Evolutionary conservation across 2,113 vertebrate genomes (phyloP), one percentile per base, ranked within the genome.

Genomic region (Stercorarius parasiticus): DNA sequence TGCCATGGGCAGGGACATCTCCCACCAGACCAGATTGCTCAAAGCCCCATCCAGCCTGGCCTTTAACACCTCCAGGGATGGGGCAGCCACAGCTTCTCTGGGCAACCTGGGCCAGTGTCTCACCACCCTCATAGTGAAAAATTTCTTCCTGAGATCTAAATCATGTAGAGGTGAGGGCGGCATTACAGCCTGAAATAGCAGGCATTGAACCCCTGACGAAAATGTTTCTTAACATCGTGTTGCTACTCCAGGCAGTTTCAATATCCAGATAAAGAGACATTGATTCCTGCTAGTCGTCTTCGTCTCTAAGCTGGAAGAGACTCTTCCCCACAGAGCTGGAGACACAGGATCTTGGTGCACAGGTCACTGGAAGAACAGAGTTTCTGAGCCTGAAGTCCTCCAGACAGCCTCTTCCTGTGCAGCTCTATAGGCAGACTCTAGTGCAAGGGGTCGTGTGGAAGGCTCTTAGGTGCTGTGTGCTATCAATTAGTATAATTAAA

Each of bases 171-270:
- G 22, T 40, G 15, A 65, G 40, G n/a, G 50, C 70, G 42, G 29
- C 34, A 20, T 45, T 38, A 32, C 3, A 55, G 67, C 29, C 23
- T 61, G 49, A 83, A 83, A 52, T 5, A 30, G 22, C 50, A 64
- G 50, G 13, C 2, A 0, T 47, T 61, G 14, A 5, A 13, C 5
- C 3, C 4, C n/a, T 12, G 9, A 29, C 36, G 36, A 73, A 58
- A 85, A 43, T 7, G 13, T 38, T 69, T 49, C 36, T 86, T 56
- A 58, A 14, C 40, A 8, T 13, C 0, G 5, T 30, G 6, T 29
- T 61, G 17, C 62, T 73, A 5, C 25, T 80, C 12, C 26, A 53
- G 66, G 29, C 71, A 43, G 20, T 61, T 89, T 85, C 79, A 52
- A 18, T 36, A 64, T 40, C 40, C 56, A 76, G 13, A 50, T 30